Base-by-base conservation (phyloP, 2,113 vertebrate species). In the Stictonetta naevosa region DNA sequence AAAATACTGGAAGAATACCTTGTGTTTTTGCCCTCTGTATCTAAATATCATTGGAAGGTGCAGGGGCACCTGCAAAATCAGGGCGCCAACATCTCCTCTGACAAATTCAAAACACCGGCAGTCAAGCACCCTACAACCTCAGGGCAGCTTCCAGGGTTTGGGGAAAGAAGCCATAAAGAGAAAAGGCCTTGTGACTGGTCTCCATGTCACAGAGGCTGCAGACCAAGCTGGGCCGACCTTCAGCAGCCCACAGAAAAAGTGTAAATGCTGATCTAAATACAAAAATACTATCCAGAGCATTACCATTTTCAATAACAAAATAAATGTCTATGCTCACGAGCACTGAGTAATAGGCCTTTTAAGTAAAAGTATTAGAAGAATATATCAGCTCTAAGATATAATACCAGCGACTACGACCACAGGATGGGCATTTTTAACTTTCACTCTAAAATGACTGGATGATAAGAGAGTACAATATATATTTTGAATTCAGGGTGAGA, bases 401-500 rank as follows among this genome's bases (percentile, higher is more conserved):
- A 95, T 88, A 96, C 95, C 52, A 5, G 95, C 52, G 19, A 95
- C 96, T 97, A 95, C 97, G 92, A 97, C 92, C 95, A 97, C 91
- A 82, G 90, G 91, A 97, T 97, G 95, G 87, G 93, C 97, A 98
- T 98, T 98, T 98, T 98, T 97, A 98, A 98, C 97, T 97, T 98
- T 97, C 97, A 97, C 92, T 98, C 96, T 76, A 93, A 97, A 98
- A 95, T 97, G 98, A 98, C 97, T 97, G 90, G 86, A 97, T 98
- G 98, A 98, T 98, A 98, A 98, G 97, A 96, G 82, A 96, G 79
- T 96, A 98, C 96, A 97, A 98, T 98, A 98, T 97, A 74, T 97
- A 98, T 97, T 97, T 98, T 96, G 96, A 97, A 97, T 98, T 98
- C 97, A 95, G 94, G 88, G 95, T 71, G 94, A 97, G 96, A 86